Conservation (phyloP, 2,797 vertebrate species). For the Paguma larvata region DNA sequence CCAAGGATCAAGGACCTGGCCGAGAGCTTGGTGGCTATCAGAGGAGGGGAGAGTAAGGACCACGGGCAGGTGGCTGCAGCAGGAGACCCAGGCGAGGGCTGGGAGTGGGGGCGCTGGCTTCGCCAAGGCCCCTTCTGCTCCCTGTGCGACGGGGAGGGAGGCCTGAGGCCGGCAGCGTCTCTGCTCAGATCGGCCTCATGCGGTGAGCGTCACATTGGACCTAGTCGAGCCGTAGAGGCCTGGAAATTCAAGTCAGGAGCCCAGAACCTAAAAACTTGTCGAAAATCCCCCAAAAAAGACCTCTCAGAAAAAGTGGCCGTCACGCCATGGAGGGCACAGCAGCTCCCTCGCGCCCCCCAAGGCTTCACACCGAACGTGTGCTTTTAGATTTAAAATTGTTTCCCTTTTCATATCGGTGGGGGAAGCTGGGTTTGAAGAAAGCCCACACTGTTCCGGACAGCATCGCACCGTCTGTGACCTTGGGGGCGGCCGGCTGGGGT, state of each 20-base stretch:
- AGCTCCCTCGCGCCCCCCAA: background rate
- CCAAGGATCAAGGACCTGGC: background rate
- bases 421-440: background rate
- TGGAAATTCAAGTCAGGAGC: background rate
- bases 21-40: background rate
- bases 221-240: background rate
- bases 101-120: accelerated
- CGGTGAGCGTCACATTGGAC: too few species aligned
- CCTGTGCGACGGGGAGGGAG: background rate
- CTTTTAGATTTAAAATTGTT: background rate
- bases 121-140: too few species aligned
- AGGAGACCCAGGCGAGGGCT: background rate
- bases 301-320: conserved; percentile 2
- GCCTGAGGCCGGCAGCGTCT: accelerated
- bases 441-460: background rate
- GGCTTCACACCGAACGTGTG: background rate
- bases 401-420: background rate
- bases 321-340: background rate
- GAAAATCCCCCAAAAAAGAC: background rate
- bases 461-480: background rate
- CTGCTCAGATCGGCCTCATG: background rate
- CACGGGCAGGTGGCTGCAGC: too few species aligned
- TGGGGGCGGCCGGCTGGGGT: background rate
- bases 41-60: background rate
- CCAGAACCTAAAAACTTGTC: background rate